Conservation (phyloP, 2,888 invertebrate species). For the Agonum fuliginosum region DNA sequence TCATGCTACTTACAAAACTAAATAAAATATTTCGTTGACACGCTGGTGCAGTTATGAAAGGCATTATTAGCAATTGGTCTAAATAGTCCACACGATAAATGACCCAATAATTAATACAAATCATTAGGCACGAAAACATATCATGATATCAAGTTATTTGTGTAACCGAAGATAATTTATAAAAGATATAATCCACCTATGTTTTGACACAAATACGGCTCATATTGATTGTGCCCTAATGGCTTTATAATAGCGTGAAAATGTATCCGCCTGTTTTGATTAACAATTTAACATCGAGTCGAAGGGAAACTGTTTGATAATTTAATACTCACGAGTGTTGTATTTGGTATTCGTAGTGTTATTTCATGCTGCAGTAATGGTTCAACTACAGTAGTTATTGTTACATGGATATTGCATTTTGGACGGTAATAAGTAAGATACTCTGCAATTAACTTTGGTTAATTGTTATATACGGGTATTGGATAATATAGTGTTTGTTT, state of each 20-base stretch:
- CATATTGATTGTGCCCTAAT: constrained; percentile 29
- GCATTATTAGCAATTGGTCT: background rate
- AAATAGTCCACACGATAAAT: background rate
- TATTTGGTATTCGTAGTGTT: no score
- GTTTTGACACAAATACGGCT: constrained; percentile 16
- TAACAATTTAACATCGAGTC: constrained; percentile 6
- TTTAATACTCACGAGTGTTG: background rate
- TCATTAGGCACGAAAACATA: constrained; percentile 9
- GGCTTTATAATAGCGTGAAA: constrained; percentile 40
- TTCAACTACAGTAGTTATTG: background rate
- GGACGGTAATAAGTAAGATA: background rate
- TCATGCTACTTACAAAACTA: no score
- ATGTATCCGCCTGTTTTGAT: constrained; percentile 2
- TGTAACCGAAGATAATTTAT: constrained; percentile 23
- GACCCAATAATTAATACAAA: constrained; percentile 2
- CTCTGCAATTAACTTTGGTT: background rate
- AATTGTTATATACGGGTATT: background rate
- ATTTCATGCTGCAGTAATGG: no score
- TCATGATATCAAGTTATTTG: background rate
- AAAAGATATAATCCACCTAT: constrained; percentile 18
- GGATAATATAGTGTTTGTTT: no score
- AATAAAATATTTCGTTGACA: no score
- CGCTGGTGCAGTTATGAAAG: no score
- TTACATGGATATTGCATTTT: constrained; percentile 15
- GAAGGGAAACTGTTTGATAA: constrained; percentile 11